A percentile compares a stretch with the other conserved stretches of the same genome.
Evolutionary conservation across 2,888 invertebrate genomes (phyloP).

Genomic region (Acanthococcus lagerstroemiae): DNA sequence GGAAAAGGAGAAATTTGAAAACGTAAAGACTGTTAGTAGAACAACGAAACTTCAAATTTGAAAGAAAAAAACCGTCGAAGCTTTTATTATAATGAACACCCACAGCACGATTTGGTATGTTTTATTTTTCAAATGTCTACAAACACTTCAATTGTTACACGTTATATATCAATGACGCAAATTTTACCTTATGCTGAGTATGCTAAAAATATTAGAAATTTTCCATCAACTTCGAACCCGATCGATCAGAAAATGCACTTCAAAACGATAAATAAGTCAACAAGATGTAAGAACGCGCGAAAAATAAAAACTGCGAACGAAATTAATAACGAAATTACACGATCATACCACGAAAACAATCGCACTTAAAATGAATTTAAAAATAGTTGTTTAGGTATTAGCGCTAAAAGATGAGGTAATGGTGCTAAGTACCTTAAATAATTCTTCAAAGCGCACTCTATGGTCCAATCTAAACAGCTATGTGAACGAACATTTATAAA

Average conservation of each 20-base stretch:
- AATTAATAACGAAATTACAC: conserved; percentile 23
- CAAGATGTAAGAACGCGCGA: conserved; percentile 5
- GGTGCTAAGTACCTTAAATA: conserved; percentile 30
- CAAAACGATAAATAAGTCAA: not conserved
- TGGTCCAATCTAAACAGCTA: conserved; percentile 14
- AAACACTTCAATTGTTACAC: too few relatives aligned
- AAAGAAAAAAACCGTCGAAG: too few relatives aligned
- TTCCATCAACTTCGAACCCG: too few relatives aligned
- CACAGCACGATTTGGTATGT: too few relatives aligned
- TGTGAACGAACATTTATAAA: conserved; percentile 15
- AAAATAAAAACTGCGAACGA: conserved; percentile 10
- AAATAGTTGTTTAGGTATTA: conserved; percentile 29
- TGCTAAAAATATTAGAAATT: too few relatives aligned
- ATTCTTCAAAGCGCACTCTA: conserved; percentile 24
- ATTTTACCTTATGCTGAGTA: too few relatives aligned
- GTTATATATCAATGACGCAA: too few relatives aligned
- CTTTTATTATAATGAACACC: too few relatives aligned
- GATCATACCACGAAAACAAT: conserved; percentile 29
- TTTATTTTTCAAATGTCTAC: too few relatives aligned
- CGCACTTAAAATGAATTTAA: conserved; percentile 27
- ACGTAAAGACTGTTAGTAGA: too few relatives aligned
- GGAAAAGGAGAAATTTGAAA: too few relatives aligned
- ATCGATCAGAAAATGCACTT: not conserved
- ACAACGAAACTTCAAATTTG: too few relatives aligned
- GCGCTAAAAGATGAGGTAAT: conserved; percentile 30